These are phyloP conservation scores for Diphyllodes magnificus DNA, from an alignment of 2,113 vertebrate species.

Conservation along the genomic window DNA sequence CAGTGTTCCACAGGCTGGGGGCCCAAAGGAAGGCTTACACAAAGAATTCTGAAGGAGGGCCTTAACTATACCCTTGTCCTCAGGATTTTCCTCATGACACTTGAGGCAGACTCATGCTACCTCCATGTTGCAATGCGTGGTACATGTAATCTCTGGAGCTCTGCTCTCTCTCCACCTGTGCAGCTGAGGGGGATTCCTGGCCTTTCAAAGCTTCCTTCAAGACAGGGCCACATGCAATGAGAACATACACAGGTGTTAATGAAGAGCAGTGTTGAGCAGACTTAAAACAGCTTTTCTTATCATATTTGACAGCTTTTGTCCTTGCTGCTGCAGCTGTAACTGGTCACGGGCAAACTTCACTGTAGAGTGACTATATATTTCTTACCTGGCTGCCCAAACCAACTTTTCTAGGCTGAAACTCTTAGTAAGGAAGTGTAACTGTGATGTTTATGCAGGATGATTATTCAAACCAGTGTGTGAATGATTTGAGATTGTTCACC, in stretches of 20 bases:
- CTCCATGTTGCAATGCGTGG: accelerated
- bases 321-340: neutral
- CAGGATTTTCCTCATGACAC: neutral
- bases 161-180: neutral
- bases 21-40: neutral
- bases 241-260: neutral
- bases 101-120: neutral
- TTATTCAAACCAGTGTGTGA: neutral
- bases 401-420: neutral
- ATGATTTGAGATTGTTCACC: neutral
- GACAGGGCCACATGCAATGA: accelerated
- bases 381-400: neutral
- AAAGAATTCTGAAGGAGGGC: neutral
- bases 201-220: neutral
- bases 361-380: neutral
- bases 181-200: neutral
- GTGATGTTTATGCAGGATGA: neutral
- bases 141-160: neutral
- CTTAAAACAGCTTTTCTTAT: neutral
- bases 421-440: neutral
- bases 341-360: neutral
- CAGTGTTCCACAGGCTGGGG: neutral
- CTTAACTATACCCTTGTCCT: neutral
- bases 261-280: neutral
- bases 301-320: neutral